phyloP scores from a whole-genome alignment of 2,888 invertebrate species.

The Drosophila nr. perissopoda region DNA sequence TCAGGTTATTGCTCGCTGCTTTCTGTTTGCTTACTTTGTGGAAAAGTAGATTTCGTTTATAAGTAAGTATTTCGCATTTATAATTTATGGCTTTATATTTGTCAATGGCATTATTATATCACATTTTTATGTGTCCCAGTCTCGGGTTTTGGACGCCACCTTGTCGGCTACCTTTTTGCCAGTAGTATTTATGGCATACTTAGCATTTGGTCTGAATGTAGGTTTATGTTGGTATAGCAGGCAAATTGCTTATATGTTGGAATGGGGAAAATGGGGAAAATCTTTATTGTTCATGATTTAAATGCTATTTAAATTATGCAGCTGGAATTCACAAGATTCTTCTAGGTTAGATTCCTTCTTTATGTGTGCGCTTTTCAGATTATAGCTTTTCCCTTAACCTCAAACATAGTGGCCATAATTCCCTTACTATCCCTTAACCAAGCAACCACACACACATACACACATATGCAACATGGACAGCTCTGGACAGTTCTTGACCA shows the following conservation, averaged over 20 bases:
- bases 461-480: slow-evolving; percentile 17
- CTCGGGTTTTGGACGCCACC: slow-evolving; percentile 18
- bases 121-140: slow-evolving; percentile 63
- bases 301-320: not conserved
- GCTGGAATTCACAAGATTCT: not conserved
- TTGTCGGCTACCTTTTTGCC: slow-evolving; percentile 40
- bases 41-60: slow-evolving; percentile 77
- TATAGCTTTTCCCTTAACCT: not conserved
- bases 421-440: slow-evolving; percentile 26
- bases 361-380: not conserved
- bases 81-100: slow-evolving; percentile 80
- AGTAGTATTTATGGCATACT: slow-evolving; percentile 68
- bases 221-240: slow-evolving; percentile 64
- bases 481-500: slow-evolving; percentile 37
- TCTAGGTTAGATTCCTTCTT: not conserved
- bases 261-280: not conserved
- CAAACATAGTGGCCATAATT: slow-evolving; percentile 31
- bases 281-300: slow-evolving; percentile 1
- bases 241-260: slow-evolving; percentile 35
- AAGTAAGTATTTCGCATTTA: slow-evolving; percentile 78
- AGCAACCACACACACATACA: not conserved
- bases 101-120: slow-evolving; percentile 79
- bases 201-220: slow-evolving; percentile 53
- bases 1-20: slow-evolving; percentile 39
- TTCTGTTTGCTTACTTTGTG: slow-evolving; percentile 56